phyloP scores from a whole-genome alignment of 23 tunicate species.

The Aplidium turbinatum region DNA sequence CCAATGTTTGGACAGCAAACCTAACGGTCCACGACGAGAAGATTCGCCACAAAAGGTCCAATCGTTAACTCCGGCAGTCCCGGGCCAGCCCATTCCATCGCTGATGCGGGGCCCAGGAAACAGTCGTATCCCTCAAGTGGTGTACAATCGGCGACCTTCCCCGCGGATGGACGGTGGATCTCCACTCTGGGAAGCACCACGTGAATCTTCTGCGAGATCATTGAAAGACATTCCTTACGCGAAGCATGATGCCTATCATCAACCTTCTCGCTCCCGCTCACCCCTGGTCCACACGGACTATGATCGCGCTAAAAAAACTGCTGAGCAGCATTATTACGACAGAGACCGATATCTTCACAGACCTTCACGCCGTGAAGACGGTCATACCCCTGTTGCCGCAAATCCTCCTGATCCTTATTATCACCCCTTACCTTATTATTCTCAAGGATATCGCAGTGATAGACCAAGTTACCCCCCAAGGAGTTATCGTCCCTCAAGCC shows the following conservation, averaged over 20 bases:
- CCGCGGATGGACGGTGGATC: slow-evolving; percentile 18
- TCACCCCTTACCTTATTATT: slow-evolving; percentile 23
- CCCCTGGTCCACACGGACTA: slow-evolving; percentile 19
- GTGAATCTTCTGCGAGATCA: slow-evolving; percentile 15
- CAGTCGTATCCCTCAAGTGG: slow-evolving; percentile 44
- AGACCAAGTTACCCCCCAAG: slow-evolving; percentile 25
- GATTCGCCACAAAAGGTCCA: slow-evolving; percentile 58
- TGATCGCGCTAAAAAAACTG: slow-evolving; percentile 1
- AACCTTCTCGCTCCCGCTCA: slow-evolving; percentile 7
- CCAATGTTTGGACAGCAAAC: too few species aligned
- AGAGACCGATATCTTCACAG: not conserved
- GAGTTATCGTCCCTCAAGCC: slow-evolving; percentile 37
- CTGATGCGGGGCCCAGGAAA: slow-evolving; percentile 51
- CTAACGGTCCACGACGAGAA: not conserved
- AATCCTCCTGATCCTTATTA: slow-evolving; percentile 26
- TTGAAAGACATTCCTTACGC: slow-evolving; percentile 34
- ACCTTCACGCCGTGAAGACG: slow-evolving; percentile 28
- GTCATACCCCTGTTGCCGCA: slow-evolving; percentile 13
- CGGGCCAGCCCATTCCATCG: slow-evolving; percentile 66
- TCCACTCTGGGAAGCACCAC: slow-evolving; percentile 22
- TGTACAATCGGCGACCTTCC: slow-evolving; percentile 48
- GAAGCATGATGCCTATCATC: slow-evolving; percentile 25
- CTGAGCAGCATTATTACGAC: slow-evolving; percentile 6
- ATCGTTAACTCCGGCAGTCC: slow-evolving; percentile 52
- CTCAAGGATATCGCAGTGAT: slow-evolving; percentile 18